A percentile compares a stretch with the other conserved stretches of the same genome.
Evolutionary conservation across 2,888 invertebrate species (phyloP).

Genomic region (Orthosia incerta): DNA sequence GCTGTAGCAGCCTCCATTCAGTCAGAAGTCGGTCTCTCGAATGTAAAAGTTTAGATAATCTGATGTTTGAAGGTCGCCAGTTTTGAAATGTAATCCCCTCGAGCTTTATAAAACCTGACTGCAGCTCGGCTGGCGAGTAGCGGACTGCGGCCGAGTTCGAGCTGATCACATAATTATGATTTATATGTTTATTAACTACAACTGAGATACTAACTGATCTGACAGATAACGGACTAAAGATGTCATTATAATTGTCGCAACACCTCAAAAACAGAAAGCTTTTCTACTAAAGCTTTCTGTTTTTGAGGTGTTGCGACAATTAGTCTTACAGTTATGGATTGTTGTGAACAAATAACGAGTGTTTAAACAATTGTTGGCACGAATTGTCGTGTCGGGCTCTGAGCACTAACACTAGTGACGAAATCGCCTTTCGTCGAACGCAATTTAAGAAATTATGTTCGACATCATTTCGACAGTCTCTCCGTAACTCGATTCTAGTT

Average conservation of each 20-base stretch:
- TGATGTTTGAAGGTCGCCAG: slow-evolving; percentile 82
- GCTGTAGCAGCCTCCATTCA: slow-evolving; percentile 77
- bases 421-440: slow-evolving; percentile 78
- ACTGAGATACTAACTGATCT: slow-evolving; percentile 15
- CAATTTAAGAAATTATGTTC: slow-evolving; percentile 80
- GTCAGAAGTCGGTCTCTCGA: slow-evolving; percentile 74
- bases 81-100: slow-evolving; percentile 85
- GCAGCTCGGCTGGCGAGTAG: slow-evolving; percentile 45
- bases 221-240: slow-evolving; percentile 22
- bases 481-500: slow-evolving; percentile 67
- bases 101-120: slow-evolving; percentile 77
- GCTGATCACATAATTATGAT: slow-evolving; percentile 63
- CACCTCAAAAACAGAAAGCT: too few species aligned
- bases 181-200: slow-evolving; percentile 55
- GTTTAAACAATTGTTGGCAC: slow-evolving; percentile 70
- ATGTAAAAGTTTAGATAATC: slow-evolving; percentile 87
- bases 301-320: slow-evolving; percentile 40
- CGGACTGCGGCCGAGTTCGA: slow-evolving; percentile 33
- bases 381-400: slow-evolving; percentile 71
- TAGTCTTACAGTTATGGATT: slow-evolving; percentile 54
- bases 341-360: slow-evolving; percentile 59
- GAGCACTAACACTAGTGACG: slow-evolving; percentile 73
- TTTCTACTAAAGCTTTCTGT: slow-evolving; percentile 30
- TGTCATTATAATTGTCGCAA: too few species aligned
- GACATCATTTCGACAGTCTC: slow-evolving; percentile 74